Evolutionary conservation across 2,113 vertebrate species (phyloP).

Genomic region (Catharus fuscescens): DNA sequence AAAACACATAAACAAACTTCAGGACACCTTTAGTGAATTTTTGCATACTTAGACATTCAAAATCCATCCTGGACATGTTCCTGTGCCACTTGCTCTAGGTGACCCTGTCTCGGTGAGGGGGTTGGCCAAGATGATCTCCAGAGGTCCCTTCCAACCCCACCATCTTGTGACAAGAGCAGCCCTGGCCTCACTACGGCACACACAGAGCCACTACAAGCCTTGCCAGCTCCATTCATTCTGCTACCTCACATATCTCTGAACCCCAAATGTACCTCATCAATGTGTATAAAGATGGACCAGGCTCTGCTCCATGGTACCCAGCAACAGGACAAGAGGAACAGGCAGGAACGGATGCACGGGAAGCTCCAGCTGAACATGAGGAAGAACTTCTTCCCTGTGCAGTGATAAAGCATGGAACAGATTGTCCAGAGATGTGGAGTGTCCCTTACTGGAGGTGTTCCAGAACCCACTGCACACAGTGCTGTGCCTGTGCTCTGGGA

Average conservation of each 20-base stretch:
- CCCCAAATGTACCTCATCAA: background rate
- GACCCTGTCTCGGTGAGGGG: background rate
- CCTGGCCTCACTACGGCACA: background rate
- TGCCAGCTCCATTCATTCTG: background rate
- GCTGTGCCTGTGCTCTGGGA: background rate
- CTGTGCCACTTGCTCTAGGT: background rate
- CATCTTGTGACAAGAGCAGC: background rate
- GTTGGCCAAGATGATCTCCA: background rate
- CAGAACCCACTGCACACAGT: background rate
- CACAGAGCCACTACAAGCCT: background rate
- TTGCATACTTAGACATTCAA: too few relatives aligned
- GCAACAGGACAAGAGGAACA: background rate
- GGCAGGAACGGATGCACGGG: background rate
- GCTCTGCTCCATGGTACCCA: background rate
- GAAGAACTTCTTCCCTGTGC: background rate
- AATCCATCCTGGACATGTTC: background rate
- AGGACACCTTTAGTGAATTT: background rate
- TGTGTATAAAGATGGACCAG: background rate
- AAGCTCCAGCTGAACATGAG: background rate
- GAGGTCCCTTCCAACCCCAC: background rate
- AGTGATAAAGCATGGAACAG: background rate
- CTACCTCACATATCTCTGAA: background rate
- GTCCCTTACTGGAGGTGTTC: background rate
- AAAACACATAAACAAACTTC: background rate
- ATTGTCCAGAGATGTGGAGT: background rate